phyloP scores from a whole-genome alignment of 1,140 invertebrate species.

The Polyergus mexicanus region DNA sequence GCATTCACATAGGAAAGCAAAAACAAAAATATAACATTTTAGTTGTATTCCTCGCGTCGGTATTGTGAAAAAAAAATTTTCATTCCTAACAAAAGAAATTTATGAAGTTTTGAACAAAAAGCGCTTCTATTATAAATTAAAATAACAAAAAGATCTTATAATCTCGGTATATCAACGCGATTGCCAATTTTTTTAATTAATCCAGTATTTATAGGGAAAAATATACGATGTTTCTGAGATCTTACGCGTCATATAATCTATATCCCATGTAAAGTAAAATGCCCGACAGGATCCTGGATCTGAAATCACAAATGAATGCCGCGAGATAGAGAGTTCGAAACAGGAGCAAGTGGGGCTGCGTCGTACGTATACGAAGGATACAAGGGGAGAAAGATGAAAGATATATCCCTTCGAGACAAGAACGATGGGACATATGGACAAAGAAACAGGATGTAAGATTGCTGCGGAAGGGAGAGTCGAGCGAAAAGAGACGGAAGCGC shows the following conservation, averaged over 20 bases:
- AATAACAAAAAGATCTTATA: background rate
- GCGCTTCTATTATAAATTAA: background rate
- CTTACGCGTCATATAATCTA: background rate
- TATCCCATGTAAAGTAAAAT: conserved; percentile 14
- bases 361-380: background rate
- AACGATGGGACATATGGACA: conserved; percentile 29
- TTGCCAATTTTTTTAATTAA: background rate
- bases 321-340: background rate
- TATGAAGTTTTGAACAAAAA: background rate
- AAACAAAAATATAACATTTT: conserved; percentile 2
- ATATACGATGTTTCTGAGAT: background rate
- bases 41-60: background rate
- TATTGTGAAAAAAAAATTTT: background rate
- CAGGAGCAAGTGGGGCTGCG: background rate
- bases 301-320: background rate
- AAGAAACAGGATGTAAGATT: conserved; percentile 4
- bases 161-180: background rate
- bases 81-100: background rate
- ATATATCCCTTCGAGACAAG: conserved; percentile 11
- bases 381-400: conserved; percentile 24
- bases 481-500: conserved; percentile 49
- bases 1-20: background rate
- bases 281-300: background rate
- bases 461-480: conserved; percentile 46
- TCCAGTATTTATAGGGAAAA: background rate